Evolutionary conservation across 2,797 vertebrate genomes (phyloP), one percentile per base, ranked within the genome.

Genomic region (Melanotaenia pygmaea): DNA sequence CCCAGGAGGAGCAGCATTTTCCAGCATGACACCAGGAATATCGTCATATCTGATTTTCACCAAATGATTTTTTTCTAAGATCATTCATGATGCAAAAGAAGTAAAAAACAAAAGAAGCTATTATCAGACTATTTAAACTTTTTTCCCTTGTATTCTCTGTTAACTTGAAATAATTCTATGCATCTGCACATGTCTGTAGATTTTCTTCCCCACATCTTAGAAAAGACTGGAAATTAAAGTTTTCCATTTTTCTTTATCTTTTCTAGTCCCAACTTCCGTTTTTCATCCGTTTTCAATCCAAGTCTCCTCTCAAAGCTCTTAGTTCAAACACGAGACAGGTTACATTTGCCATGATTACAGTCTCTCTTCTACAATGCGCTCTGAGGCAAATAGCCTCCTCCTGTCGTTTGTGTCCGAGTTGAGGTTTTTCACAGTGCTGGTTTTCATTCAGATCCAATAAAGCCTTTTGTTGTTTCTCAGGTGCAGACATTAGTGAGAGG

Each of bases 341-440:
- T 38, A 54, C 11, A 14, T 59, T 70, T 35, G 65, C 76, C 43
- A 59, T 78, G 45, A 71, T 77, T 59, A 62, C 18, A 79, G 62
- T 75, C 34, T 50, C 43, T 59, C 59, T 67, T 45, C 70, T 89
- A 85, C 20, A 45, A 84, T 87, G 84, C 64, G 67, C 61, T 78
- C 64, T 69, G 79, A 87, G 76, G 77, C 73, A 88, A 88, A 89
- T 86, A 84, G 72, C 66, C 79, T 63, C 70, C 69, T 56, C 81
- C 74, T 77, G 79, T 89, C 83, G 83, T 62, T 74, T 70, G 43
- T 2, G 35, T 45, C 34, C 3, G n/a, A 53, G 26, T 7, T 5
- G 7, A 20, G 14, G 10, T 12, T 20, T 32, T 26, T 37, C 4
- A 14, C 22, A 40, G 64, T 60, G 70, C 45, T 72, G 64, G 22